Conservation (phyloP, 1,140 invertebrate genomes). For the Teleopsis dalmanni region DNA sequence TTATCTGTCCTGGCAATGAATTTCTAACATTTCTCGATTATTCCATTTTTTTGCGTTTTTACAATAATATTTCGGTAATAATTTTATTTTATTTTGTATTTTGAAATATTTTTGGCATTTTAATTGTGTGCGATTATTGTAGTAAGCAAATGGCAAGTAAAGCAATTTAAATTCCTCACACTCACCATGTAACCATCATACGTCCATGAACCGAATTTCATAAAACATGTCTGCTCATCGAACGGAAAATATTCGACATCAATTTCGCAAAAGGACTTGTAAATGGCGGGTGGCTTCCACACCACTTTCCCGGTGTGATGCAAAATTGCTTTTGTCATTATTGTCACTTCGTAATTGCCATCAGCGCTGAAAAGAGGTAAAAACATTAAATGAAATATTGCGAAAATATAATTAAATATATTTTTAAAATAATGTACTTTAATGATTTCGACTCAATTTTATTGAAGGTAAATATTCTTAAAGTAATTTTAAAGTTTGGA, state of each 20-base stretch:
- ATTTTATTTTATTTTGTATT: neutral
- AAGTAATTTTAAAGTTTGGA: too few species aligned
- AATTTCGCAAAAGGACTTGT: constrained; percentile 96
- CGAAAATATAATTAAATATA: too few species aligned
- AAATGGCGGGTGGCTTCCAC: constrained; percentile 97
- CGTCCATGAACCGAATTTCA: constrained; percentile 96
- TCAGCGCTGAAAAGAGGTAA: constrained; percentile 66
- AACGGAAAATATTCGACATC: constrained; percentile 96
- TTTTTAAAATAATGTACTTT: too few species aligned
- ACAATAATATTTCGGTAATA: neutral
- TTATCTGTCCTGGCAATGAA: too few species aligned
- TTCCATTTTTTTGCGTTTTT: neutral
- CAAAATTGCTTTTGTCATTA: constrained; percentile 92
- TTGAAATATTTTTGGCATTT: neutral
- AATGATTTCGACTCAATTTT: too few species aligned
- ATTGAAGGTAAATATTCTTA: too few species aligned
- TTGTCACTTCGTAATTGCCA: constrained; percentile 96
- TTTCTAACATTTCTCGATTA: too few species aligned
- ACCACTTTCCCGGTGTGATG: constrained; percentile 87
- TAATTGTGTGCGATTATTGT: neutral
- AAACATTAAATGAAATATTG: neutral
- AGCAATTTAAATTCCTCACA: too few species aligned
- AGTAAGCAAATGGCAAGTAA: too few species aligned
- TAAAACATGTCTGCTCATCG: constrained; percentile 91
- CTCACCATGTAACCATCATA: constrained; percentile 85